Conservation (phyloP, 2,888 invertebrate genomes). For the Stictocephala bisonia region DNA sequence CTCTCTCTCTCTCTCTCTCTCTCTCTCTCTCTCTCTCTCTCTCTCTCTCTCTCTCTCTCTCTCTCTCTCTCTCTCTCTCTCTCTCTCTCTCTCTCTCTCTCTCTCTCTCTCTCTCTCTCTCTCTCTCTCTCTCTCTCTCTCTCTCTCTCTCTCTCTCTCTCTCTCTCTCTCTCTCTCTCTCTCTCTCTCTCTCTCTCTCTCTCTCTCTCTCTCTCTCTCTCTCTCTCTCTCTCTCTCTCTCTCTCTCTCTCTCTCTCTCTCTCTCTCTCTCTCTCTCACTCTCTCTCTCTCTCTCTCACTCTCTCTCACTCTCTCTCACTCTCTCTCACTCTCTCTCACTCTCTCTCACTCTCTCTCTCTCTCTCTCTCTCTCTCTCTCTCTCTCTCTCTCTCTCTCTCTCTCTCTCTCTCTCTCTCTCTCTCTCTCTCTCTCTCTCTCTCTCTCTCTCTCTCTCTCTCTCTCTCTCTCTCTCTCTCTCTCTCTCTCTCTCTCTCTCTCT, state of each 20-base stretch:
- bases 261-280: conserved; percentile 12
- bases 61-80: background rate
- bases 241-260: background rate
- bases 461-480: no score
- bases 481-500: conserved; percentile 4
- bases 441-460: background rate
- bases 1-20: conserved; percentile 7
- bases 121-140: background rate
- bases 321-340: conserved; percentile 17
- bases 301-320: background rate
- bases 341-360: conserved; percentile 22
- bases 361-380: conserved; percentile 6
- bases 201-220: background rate
- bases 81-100: conserved; percentile 1
- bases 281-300: background rate
- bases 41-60: conserved; percentile 1
- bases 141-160: background rate
- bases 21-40: conserved; percentile 15
- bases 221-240: background rate
- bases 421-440: background rate
- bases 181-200: background rate
- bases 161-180: background rate
- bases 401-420: conserved; percentile 6
- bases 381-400: background rate
- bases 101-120: conserved; percentile 9